phyloP scores from a whole-genome alignment of 2,888 invertebrate genomes.

The Napeogenes inachia region DNA sequence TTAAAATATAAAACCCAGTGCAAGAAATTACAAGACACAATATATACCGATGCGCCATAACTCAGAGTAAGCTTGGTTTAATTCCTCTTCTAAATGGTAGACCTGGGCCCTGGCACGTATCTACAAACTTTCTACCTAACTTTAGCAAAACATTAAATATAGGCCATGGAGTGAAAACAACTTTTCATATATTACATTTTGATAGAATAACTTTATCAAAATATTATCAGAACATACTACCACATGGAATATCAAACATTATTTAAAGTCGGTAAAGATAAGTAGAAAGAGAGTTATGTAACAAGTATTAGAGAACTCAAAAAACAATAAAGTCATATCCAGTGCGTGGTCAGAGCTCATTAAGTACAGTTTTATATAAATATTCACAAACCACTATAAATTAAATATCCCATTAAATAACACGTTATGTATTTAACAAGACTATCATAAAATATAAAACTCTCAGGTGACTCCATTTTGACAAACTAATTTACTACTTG shows the following conservation, averaged over 20 bases:
- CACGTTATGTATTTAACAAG: conserved; percentile 48
- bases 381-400: conserved; percentile 20
- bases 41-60: not conserved
- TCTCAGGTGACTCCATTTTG: conserved; percentile 55
- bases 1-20: not conserved
- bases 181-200: no score
- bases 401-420: conserved; percentile 39
- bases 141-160: not conserved
- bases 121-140: not conserved
- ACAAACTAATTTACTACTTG: conserved; percentile 52
- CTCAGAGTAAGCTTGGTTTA: conserved; percentile 6
- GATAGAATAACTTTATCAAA: no score
- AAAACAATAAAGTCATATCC: no score
- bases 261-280: no score
- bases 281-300: no score
- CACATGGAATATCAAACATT: no score
- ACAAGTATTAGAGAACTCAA: no score
- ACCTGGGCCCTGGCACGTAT: conserved; percentile 1
- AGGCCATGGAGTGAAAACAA: no score
- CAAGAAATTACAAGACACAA: conserved; percentile 1
- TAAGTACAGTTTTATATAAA: not conserved
- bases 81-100: conserved; percentile 1
- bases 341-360: no score
- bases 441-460: conserved; percentile 48
- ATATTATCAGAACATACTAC: no score